Evolutionary conservation across 2,113 vertebrate genomes (phyloP), one percentile per base, ranked within the genome.

Genomic region (Aldabrachelys gigantea): DNA sequence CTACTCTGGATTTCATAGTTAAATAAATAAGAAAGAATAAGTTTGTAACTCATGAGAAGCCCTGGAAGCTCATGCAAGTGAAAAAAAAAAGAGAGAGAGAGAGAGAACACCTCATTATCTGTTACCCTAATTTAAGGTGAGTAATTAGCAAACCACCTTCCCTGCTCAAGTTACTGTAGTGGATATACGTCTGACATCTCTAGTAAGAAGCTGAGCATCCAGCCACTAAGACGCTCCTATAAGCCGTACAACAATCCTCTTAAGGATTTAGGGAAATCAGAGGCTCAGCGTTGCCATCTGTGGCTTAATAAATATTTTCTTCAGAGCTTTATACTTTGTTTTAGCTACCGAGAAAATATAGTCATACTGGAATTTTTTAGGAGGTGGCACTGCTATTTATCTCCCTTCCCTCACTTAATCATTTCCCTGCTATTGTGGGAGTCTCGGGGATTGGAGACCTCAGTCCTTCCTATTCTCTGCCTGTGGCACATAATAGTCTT

Each of bases 251-350:
- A 78, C 95, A 98, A 98, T 98, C 97, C 96, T 98, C 97, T 98
- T 98, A 98, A 96, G 94, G 97, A 95, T 97, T 98, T 98, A 98
- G 91, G 96, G 95, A 97, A 98, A 98, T 98, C 96, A 93, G 97
- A 94, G 76, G 95, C 95, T 96, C 96, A 87, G 97, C 96, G 96
- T 97, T 95, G 85, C 96, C 97, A 96, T 98, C 94, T 97, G 96
- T 97, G 85, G 91, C 89, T 97, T 97, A 97, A 98, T 96, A 98
- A 98, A 97, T 96, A 96, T 97, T 97, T 98, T 97, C 93, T 91
- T 96, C 7, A 0, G 87, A 89, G 79, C 89, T 97, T 96, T 97
- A 84, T 93, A 41, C 90, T 95, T 97, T 97, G 96, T 97, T 97
- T 97, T 92, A 97, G 85, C 69, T 87, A 96, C 87, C 82, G 90